Conservation (phyloP, 2,113 vertebrate species). For the Thomomys bottae region DNA sequence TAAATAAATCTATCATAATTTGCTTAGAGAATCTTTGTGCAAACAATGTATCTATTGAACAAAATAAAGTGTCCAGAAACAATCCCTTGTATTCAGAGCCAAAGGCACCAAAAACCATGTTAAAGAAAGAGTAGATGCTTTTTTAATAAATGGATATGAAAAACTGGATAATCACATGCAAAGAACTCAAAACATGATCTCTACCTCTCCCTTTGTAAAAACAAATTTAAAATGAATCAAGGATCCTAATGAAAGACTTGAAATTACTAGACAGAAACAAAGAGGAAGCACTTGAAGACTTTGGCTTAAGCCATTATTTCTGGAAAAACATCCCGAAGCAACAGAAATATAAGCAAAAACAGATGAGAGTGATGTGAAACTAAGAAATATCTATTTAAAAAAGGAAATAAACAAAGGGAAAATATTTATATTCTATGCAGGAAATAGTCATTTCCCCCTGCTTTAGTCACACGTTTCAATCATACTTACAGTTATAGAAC, state of each 20-base stretch:
- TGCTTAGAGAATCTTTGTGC: neutral
- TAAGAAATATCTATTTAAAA: neutral
- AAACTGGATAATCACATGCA: neutral
- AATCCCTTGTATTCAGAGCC: neutral
- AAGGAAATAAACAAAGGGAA: neutral
- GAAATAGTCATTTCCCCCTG: neutral
- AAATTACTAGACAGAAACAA: neutral
- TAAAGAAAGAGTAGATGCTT: neutral
- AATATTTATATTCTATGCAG: neutral
- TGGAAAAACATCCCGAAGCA: neutral
- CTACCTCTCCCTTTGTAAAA: neutral
- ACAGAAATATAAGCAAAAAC: neutral
- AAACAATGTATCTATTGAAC: slow-evolving; percentile 18
- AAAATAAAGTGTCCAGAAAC: neutral
- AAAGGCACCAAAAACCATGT: neutral
- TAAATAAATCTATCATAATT: neutral
- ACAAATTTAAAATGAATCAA: neutral
- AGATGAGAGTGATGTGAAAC: neutral
- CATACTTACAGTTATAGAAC: neutral
- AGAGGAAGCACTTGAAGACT: neutral
- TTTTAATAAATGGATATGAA: neutral
- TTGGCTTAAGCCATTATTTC: neutral
- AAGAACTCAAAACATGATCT: neutral
- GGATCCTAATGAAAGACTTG: neutral
- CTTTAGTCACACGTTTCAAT: neutral